These are phyloP conservation scores for Dyspetes luteomarginatus DNA, from an alignment of 2,888 invertebrate genomes.

Conservation along the genomic window DNA sequence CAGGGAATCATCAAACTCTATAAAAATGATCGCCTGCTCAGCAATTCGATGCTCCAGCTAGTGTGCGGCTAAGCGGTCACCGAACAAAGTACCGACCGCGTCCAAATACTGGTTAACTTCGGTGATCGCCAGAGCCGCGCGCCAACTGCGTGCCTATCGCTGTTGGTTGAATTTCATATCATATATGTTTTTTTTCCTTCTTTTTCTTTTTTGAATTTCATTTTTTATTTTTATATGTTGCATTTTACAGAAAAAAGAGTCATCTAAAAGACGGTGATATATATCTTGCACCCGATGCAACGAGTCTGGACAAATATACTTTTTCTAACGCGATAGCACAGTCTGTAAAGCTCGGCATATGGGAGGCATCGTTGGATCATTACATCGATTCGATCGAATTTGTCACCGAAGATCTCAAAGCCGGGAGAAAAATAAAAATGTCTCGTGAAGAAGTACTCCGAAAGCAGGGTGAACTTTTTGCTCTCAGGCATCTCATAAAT, in stretches of 20 bases:
- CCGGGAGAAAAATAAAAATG: constrained; percentile 89
- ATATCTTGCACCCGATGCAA: constrained; percentile 85
- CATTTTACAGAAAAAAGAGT: constrained; percentile 81
- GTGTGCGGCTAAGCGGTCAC: no score
- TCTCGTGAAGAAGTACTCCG: constrained; percentile 89
- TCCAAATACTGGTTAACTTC: no score
- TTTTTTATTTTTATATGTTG: not conserved
- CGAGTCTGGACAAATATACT: constrained; percentile 93
- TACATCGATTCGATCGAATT: constrained; percentile 93
- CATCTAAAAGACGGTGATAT: constrained; percentile 84
- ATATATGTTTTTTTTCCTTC: no score
- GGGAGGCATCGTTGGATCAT: constrained; percentile 94
- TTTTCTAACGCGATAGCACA: constrained; percentile 97
- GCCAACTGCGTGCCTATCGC: no score
- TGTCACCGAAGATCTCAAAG: constrained; percentile 91
- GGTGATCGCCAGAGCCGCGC: no score
- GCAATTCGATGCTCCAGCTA: no score
- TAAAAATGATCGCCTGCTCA: no score
- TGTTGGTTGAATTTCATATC: no score
- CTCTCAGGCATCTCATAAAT: constrained; percentile 94
- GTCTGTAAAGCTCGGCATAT: constrained; percentile 96
- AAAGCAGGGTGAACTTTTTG: constrained; percentile 95
- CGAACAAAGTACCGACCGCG: no score
- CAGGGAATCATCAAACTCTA: no score
- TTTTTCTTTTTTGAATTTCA: no score